Evolutionary conservation across 2,797 vertebrate species (phyloP), one percentile per base, ranked within the genome.

Genomic region (Masticophis lateralis): DNA sequence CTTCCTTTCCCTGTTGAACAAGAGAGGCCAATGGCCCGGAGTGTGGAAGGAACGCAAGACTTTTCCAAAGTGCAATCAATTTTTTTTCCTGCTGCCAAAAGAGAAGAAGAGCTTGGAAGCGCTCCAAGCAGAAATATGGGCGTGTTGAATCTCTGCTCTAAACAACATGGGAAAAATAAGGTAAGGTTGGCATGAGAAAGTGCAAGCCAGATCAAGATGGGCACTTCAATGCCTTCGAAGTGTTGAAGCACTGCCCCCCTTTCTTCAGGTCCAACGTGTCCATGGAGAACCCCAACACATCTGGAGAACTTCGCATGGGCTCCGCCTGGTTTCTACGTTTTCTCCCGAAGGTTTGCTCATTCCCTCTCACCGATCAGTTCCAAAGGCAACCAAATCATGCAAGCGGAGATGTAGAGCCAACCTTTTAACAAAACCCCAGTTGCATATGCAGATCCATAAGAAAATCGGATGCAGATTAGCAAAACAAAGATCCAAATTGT

Each of bases 121-220:
- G 0, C 91, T 97, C 97, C 97, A 98, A 97, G 95, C 93, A 86
- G 88, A 97, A 97, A 97, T 66, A n/a, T 97, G 97, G 96, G 95
- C 93, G 96, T 97, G 97, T 96, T 96, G 95, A 95, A 96, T 95
- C 96, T 94, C 95, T 66, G 63, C 95, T 96, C 90, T 94, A 93
- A 97, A 95, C 94, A 95, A 93, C 83, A 91, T 93, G 96, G 96
- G 96, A 97, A 96, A 63, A 95, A 95, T 53, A 95, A 97, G 97
- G 97, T 97, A 89, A 95, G 96, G 96, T 95, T 98, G 97, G 97
- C 97, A 32, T 27, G 11, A 95, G 95, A 88, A 96, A 91, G 92
- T 16, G 37, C 93, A 5, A 66, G 12, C 12, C 94, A 83, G 97
- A 96, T 95, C 88, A 0, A 87, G 91, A 92, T 89, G 94, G 57